A percentile compares a stretch with the other conserved stretches of the same genome.
These are phyloP conservation scores for Platalea minor DNA, from an alignment of 2,797 vertebrate species.

Conservation along the genomic window DNA sequence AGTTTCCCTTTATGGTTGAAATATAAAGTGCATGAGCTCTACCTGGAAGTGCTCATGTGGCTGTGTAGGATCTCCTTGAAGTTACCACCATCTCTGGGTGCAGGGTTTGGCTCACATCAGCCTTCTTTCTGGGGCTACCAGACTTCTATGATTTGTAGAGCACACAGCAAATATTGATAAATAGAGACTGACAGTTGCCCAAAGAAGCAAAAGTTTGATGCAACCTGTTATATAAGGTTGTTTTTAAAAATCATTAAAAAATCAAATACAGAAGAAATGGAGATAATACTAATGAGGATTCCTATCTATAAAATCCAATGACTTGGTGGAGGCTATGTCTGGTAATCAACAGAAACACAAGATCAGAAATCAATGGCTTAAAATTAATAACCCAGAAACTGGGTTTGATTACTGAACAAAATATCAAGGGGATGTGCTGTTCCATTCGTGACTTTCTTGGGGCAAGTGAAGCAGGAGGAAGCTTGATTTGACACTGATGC, in stretches of 20 bases:
- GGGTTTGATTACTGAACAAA: neutral
- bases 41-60: neutral
- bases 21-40: neutral
- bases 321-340: neutral
- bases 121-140: neutral
- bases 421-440: neutral
- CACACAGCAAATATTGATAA: neutral
- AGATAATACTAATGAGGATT: neutral
- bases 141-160: neutral
- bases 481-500: neutral
- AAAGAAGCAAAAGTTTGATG: neutral
- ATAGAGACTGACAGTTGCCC: neutral
- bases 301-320: neutral
- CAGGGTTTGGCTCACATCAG: neutral
- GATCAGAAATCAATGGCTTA: neutral
- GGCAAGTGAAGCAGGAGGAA: neutral
- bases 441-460: neutral
- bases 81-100: neutral
- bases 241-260: neutral
- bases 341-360: neutral
- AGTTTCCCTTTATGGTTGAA: neutral
- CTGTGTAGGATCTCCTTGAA: neutral
- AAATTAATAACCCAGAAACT: neutral
- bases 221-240: neutral
- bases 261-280: neutral